A percentile compares a stretch with the other conserved stretches of the same genome.
Evolutionary conservation across 2,888 invertebrate species (phyloP).

Genomic region (Eupithecia vulgata): DNA sequence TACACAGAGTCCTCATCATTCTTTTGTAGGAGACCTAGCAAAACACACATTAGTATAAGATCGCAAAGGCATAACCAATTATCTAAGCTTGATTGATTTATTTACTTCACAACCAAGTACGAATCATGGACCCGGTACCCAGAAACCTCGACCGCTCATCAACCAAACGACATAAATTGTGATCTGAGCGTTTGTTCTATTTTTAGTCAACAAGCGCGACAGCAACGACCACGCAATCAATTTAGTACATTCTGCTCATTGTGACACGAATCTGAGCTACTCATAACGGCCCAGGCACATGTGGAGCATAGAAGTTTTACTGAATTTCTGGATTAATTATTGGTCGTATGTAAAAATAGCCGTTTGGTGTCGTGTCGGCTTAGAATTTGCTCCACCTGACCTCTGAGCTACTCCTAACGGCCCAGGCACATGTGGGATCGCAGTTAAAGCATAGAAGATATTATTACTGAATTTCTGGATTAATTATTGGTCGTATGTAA

Average conservation of each 20-base stretch:
- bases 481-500: no score
- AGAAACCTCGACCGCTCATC: constrained; percentile 39
- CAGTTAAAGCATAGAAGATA: background rate
- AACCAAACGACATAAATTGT: constrained; percentile 61
- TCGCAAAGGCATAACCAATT: background rate
- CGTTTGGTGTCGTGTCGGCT: no score
- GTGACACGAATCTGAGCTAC: constrained; percentile 43
- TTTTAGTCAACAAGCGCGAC: constrained; percentile 73
- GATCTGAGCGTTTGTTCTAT: constrained; percentile 68
- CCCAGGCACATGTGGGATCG: background rate
- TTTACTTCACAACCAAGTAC: background rate
- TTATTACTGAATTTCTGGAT: no score
- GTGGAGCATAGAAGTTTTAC: no score
- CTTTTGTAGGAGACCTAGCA: background rate
- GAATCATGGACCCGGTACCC: background rate
- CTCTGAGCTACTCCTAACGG: no score
- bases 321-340: background rate
- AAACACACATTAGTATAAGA: background rate
- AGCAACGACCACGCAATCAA: constrained; percentile 75
- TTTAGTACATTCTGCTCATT: constrained; percentile 71
- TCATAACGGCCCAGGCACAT: background rate
- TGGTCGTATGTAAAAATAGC: background rate
- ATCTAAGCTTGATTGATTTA: background rate
- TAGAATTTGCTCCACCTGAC: no score
- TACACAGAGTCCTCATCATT: no score